These are phyloP conservation scores for Dipodomys stephensi DNA, from an alignment of 2,113 vertebrate genomes.

Conservation along the genomic window DNA sequence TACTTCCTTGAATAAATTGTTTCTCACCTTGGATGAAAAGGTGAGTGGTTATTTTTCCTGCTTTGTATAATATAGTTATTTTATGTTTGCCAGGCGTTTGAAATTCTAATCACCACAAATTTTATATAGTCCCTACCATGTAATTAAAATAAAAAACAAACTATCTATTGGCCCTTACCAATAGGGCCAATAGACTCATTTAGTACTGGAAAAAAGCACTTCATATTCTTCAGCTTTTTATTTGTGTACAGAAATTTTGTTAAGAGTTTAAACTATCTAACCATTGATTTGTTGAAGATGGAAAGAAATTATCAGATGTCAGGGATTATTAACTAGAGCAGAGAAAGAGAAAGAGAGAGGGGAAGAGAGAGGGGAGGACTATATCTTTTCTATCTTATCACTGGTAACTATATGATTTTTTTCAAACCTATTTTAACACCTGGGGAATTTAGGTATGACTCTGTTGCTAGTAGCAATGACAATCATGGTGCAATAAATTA, in stretches of 20 bases:
- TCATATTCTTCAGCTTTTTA: conserved; percentile 13
- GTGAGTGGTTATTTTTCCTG: conserved; percentile 45
- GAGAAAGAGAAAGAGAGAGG: too few relatives aligned
- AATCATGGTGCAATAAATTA: neutral
- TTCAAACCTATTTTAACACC: neutral
- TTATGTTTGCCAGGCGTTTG: conserved; percentile 42
- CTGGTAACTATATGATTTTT: neutral
- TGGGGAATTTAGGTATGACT: neutral
- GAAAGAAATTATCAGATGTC: neutral
- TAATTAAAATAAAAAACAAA: conserved; percentile 30
- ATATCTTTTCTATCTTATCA: neutral
- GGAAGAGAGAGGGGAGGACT: too few relatives aligned
- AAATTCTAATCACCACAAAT: conserved; percentile 21
- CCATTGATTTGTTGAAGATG: conserved; percentile 36
- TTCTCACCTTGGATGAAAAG: conserved; percentile 58
- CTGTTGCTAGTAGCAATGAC: neutral
- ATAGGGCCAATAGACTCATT: conserved; percentile 4
- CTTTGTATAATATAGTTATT: neutral
- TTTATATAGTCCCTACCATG: neutral
- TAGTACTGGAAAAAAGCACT: neutral
- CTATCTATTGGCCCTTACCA: neutral
- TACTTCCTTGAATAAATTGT: conserved; percentile 54
- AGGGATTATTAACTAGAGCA: conserved; percentile 1
- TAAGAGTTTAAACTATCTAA: neutral
- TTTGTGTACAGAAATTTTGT: conserved; percentile 31